Percentiles rank a stretch among this genome's conserved stretches.
Evolutionary conservation across 2,888 invertebrate genomes (phyloP).

Genomic region (Xestobium rufovillosum): DNA sequence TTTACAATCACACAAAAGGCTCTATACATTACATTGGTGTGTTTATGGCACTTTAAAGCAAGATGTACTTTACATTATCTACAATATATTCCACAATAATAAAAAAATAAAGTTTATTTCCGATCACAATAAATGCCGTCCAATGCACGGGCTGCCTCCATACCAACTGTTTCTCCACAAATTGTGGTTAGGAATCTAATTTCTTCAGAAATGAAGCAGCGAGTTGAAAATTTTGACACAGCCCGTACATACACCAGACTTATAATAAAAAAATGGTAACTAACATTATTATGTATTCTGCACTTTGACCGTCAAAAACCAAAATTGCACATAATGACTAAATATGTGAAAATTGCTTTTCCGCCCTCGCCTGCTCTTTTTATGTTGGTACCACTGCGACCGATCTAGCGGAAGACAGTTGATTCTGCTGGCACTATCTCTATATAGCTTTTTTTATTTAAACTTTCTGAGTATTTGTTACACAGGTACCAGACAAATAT

Average conservation of each 20-base stretch:
- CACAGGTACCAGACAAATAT: slow-evolving; percentile 42
- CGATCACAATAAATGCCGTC: slow-evolving; percentile 33
- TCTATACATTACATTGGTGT: slow-evolving; percentile 33
- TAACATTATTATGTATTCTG: slow-evolving; percentile 18
- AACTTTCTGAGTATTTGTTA: slow-evolving; percentile 38
- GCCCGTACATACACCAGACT: slow-evolving; percentile 28
- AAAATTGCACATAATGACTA: slow-evolving; percentile 36
- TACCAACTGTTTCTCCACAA: too few relatives aligned
- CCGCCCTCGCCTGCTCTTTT: slow-evolving; percentile 38
- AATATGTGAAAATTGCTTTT: slow-evolving; percentile 34
- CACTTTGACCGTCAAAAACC: slow-evolving; percentile 15
- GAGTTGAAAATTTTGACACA: too few relatives aligned
- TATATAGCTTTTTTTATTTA: too few relatives aligned
- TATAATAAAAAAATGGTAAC: slow-evolving; percentile 29
- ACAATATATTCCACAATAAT: slow-evolving; percentile 28
- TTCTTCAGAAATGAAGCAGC: too few relatives aligned
- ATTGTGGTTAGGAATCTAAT: too few relatives aligned
- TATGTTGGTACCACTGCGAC: slow-evolving; percentile 32
- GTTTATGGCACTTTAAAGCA: slow-evolving; percentile 38
- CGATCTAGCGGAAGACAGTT: slow-evolving; percentile 41
- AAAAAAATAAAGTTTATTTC: slow-evolving; percentile 33
- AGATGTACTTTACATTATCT: slow-evolving; percentile 28
- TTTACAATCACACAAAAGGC: slow-evolving; percentile 25
- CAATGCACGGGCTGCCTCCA: too few relatives aligned
- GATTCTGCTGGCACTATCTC: slow-evolving; percentile 41